Conservation (phyloP, 2,888 invertebrate species). For the Drosophila anceps region DNA sequence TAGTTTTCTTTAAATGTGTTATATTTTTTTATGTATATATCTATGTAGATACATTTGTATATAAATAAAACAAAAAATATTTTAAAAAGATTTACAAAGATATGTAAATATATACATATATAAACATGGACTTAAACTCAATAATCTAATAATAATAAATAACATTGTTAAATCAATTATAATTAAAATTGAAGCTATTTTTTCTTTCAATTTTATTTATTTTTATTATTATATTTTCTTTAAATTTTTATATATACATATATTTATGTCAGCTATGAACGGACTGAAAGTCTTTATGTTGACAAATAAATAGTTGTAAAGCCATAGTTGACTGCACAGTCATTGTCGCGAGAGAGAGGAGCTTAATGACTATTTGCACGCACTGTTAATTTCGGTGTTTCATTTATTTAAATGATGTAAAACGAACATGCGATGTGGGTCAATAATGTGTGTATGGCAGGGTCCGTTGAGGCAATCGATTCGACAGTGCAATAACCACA, state of each 20-base stretch:
- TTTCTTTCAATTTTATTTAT: neutral
- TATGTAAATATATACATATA: no score
- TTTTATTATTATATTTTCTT: neutral
- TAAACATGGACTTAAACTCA: no score
- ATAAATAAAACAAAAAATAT: no score
- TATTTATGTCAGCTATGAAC: neutral
- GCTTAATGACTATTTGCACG: constrained; percentile 14
- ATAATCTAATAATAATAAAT: no score
- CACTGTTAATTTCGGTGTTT: constrained; percentile 18
- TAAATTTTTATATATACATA: neutral
- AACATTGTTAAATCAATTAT: no score
- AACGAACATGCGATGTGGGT: constrained; percentile 66
- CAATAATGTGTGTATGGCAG: constrained; percentile 52
- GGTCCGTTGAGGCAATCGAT: constrained; percentile 39
- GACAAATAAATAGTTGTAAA: neutral
- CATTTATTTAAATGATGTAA: constrained; percentile 62
- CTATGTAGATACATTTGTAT: no score
- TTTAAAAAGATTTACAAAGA: no score
- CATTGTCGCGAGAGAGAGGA: neutral
- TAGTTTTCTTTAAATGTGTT: no score
- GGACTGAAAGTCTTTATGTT: neutral
- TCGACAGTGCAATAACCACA: constrained; percentile 42
- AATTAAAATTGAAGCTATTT: neutral
- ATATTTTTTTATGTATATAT: no score
- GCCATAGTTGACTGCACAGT: neutral